Conservation (phyloP, 2,797 vertebrate species). For the Platyrinchus mystaceus region DNA sequence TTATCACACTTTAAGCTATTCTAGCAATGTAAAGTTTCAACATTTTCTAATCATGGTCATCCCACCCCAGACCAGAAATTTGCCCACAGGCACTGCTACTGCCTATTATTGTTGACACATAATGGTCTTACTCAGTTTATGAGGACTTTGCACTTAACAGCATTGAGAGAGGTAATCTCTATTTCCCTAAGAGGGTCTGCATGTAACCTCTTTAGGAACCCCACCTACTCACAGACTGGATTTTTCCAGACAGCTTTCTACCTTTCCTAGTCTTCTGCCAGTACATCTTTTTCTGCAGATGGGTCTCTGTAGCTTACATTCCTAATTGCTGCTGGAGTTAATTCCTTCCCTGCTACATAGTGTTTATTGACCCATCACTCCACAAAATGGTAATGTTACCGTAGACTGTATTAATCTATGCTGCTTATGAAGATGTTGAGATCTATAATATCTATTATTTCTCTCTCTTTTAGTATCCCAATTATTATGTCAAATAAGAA, state of each 20-base stretch:
- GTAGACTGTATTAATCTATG: neutral
- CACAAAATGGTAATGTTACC: neutral
- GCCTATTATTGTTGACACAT: neutral
- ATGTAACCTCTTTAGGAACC: neutral
- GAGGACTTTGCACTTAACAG: neutral
- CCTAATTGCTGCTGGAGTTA: neutral
- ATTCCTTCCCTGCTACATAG: neutral
- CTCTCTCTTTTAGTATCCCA: neutral
- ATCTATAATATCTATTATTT: constrained; percentile 14
- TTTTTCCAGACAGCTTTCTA: neutral
- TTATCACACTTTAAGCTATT: neutral
- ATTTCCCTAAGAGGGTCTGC: fast-evolving
- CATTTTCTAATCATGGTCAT: neutral
- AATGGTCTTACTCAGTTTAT: neutral
- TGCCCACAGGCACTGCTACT: neutral
- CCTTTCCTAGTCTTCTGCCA: neutral
- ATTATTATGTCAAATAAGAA: neutral
- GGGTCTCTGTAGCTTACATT: neutral
- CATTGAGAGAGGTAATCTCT: neutral
- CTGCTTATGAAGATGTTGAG: neutral
- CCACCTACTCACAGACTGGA: neutral
- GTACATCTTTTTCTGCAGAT: neutral
- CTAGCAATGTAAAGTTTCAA: neutral
- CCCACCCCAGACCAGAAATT: neutral
- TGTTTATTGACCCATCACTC: neutral